A percentile compares a stretch with the other conserved stretches of the same genome.
Conservation (phyloP, 2,797 vertebrate genomes). For the Fundulus diaphanus region DNA sequence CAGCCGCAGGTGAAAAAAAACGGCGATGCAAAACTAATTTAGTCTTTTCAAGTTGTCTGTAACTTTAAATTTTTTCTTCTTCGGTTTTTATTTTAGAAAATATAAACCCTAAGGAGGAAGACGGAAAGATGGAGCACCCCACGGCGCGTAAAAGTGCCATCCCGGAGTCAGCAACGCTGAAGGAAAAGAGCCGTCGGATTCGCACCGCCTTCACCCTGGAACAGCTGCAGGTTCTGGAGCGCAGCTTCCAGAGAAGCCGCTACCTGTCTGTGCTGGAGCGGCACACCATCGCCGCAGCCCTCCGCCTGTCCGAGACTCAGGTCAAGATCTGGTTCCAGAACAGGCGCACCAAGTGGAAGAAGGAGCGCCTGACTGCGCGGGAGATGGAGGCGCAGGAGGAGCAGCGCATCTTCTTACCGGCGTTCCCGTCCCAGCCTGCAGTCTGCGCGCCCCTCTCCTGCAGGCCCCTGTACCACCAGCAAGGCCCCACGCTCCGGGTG, state of each 20-base stretch:
- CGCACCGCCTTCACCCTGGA: conserved; percentile 80
- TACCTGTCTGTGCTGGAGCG: conserved; percentile 84
- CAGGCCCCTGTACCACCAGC: conserved; percentile 40
- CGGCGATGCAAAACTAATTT: neutral
- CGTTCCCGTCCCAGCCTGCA: neutral
- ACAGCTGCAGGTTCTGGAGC: conserved; percentile 81
- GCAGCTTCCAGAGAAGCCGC: conserved; percentile 77
- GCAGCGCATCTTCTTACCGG: neutral
- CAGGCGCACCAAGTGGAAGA: conserved; percentile 85
- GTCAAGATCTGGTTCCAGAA: conserved; percentile 89
- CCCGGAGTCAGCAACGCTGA: conserved; percentile 8
- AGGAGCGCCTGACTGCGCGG: conserved; percentile 62
- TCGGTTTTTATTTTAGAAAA: conserved; percentile 5
- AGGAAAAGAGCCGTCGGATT: conserved; percentile 66
- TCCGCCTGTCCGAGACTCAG: conserved; percentile 81
- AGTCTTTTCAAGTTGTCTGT: neutral
- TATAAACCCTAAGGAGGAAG: neutral
- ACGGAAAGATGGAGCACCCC: conserved; percentile 1
- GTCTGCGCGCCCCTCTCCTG: conserved; percentile 14
- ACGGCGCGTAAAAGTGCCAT: conserved; percentile 6
- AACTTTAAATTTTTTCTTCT: neutral
- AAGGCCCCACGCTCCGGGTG: conserved; percentile 39
- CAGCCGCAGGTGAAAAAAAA: conserved; percentile 45
- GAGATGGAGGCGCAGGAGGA: conserved; percentile 33
- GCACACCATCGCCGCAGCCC: conserved; percentile 70